Percentiles rank a stretch among this genome's conserved stretches.
These are phyloP conservation scores for Notothenia rossii DNA, from an alignment of 2,113 vertebrate genomes.

Conservation along the genomic window DNA sequence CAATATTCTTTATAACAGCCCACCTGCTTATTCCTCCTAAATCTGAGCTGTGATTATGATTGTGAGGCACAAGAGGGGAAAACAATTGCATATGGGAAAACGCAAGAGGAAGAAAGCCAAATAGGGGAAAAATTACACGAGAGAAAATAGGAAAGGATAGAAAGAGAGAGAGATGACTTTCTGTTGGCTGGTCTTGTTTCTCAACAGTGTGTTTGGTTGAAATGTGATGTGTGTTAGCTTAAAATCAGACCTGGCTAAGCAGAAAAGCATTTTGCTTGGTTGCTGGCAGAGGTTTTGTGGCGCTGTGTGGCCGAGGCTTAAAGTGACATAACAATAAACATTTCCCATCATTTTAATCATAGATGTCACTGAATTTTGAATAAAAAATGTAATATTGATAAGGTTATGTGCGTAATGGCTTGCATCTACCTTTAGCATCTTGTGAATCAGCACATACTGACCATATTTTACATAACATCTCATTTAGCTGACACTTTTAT, in stretches of 20 bases:
- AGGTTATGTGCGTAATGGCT: not conserved
- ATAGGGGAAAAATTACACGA: conserved; percentile 28
- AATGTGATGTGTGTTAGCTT: conserved; percentile 51
- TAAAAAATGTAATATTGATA: not conserved
- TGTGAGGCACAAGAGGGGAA: conserved; percentile 9
- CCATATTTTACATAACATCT: too few species aligned
- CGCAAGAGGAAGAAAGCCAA: not conserved
- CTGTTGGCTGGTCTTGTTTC: conserved; percentile 29
- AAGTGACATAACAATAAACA: conserved; percentile 8
- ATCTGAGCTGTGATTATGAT: conserved; percentile 22
- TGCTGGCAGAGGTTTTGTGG: conserved; percentile 45
- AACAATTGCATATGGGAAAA: conserved; percentile 25
- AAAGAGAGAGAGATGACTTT: conserved; percentile 43
- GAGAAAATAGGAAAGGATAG: conserved; percentile 31
- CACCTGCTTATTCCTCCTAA: conserved; percentile 17
- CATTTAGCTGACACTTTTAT: too few species aligned
- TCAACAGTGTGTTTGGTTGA: conserved; percentile 30
- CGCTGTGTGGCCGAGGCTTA: conserved; percentile 24
- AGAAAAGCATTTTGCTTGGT: conserved; percentile 52
- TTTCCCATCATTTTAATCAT: conserved; percentile 2
- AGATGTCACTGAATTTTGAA: not conserved
- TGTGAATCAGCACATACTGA: not conserved
- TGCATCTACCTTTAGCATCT: not conserved
- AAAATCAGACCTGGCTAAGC: conserved; percentile 38
- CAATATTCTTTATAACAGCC: conserved; percentile 18